These are phyloP conservation scores for Cantharis rustica DNA, from an alignment of 2,888 invertebrate genomes.

Conservation along the genomic window DNA sequence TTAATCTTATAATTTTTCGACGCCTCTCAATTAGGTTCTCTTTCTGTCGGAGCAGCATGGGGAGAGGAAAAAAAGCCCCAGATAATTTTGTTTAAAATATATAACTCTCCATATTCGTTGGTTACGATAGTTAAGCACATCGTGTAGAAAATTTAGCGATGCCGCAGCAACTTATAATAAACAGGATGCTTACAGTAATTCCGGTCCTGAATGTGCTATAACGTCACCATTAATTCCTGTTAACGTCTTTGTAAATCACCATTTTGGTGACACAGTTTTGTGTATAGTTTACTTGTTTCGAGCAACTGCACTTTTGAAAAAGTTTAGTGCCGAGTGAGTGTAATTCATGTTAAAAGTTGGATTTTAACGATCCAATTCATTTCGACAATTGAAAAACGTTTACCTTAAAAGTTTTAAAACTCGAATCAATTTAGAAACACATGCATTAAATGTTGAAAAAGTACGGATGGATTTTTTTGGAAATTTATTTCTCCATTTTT, in stretches of 20 bases:
- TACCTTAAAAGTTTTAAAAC: conserved; percentile 12
- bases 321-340: conserved; percentile 19
- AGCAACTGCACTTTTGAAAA: conserved; percentile 40
- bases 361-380: conserved; percentile 30
- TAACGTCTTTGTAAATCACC: conserved; percentile 49
- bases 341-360: conserved; percentile 33
- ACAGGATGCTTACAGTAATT: conserved; percentile 38
- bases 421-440: conserved; percentile 10
- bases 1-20: background rate
- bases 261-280: conserved; percentile 41
- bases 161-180: conserved; percentile 36
- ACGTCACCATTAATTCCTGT: conserved; percentile 46
- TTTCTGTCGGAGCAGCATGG: background rate
- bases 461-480: background rate
- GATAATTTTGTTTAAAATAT: conserved; percentile 1
- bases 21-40: background rate
- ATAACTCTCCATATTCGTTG: conserved; percentile 12
- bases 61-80: background rate
- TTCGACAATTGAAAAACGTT: conserved; percentile 25
- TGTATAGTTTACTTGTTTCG: conserved; percentile 34
- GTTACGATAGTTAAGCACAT: conserved; percentile 26
- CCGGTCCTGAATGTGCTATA: conserved; percentile 40
- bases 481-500: background rate
- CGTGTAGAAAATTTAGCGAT: conserved; percentile 29
- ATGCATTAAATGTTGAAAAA: background rate